Base-by-base conservation (phyloP, 2,888 invertebrate genomes). In the Eupithecia insigniata region DNA sequence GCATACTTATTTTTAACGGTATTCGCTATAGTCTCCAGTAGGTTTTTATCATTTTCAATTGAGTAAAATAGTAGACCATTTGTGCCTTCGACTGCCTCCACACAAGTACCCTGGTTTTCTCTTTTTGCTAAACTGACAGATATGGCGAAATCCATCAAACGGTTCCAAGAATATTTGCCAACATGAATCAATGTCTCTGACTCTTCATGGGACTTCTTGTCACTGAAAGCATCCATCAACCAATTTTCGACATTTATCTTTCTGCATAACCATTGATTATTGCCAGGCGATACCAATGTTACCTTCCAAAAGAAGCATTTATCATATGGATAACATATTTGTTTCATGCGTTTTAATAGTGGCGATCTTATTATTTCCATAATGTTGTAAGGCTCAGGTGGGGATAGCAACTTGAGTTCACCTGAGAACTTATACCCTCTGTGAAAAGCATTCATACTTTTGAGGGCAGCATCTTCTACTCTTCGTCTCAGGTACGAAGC, bases 271-370 rank as follows among this genome's bases (percentile, higher is more conserved):
- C 93, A 92, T 82, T 94, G 92, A 30, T 85, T 84, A 66, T 90
- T 79, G 76, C 94, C 91, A 1, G 96, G 95, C 70, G 95, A 91
- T 10, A 96, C 95, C 67, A 96, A 84, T 7, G 95, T 93, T 43
- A 96, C 85, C 89, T 96, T 96, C 96, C 96, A 96, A 85, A 93
- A 85, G 85, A 91, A 86, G 81, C 89, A 89, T 86, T 91, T 89
- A 81, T 91, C 84, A 82, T 93, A 85, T 78, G 85, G 90, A 84
- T 89, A 93, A 81, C 80, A 89, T 66, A 90, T 95, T 89, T 89
- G 94, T 87, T 89, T 94, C 93, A 87, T 95, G 67, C 87, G 94
- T 90, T 85, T 93, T 74, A 90, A 86, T 79, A 90, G 87, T 75
- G 87, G 90, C 73, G 87, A 93, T 80, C 87, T 93, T 83, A 89